Evolutionary conservation across 2,797 vertebrate genomes (phyloP), one percentile per base, ranked within the genome.

Genomic region (Notolabrus celidotus): DNA sequence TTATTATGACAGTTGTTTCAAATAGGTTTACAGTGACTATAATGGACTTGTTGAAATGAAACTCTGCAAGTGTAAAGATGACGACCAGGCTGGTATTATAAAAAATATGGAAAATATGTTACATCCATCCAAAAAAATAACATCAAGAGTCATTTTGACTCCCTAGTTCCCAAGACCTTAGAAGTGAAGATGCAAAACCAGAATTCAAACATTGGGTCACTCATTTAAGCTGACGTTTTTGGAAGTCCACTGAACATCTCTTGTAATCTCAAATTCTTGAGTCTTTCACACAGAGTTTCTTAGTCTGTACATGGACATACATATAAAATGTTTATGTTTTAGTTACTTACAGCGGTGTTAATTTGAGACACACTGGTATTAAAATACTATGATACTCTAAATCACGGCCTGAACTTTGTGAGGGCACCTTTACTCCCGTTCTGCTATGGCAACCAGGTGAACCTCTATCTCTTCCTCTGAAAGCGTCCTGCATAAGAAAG

Each of bases 361-460:
- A 34, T 54, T 6, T 27, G 22, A 23, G 23, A n/a, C 20, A 34
- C 34, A 27, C n/a, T 17, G 9, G 29, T 31, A 7, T 31, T 12
- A 50, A 41, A 52, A 76, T 4, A 58, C 46, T 19, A 34, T 7
- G 19, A 59, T 46, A 5, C 43, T 46, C 1, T 49, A 42, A 62
- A 47, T n/a, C 0, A 2, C 1, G 1, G 39, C 12, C 31, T 17
- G 46, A 22, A 2, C 41, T 25, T 15, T 9, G 34, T 27, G 20
- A 49, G 22, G 25, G 33, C 19, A 36, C 36, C 25, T 62, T 82
- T 88, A 95, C 65, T 95, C 94, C 55, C 93, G 85, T n/a, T 95
- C 94, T 22, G 93, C 88, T 9, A 95, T 94, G 43, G 94, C 92
- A 16, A 86, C 51, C 70, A 95, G 85, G 70, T 94, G 94, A 38